Conservation (phyloP, 2,113 vertebrate genomes). For the Fregetta grallaria region DNA sequence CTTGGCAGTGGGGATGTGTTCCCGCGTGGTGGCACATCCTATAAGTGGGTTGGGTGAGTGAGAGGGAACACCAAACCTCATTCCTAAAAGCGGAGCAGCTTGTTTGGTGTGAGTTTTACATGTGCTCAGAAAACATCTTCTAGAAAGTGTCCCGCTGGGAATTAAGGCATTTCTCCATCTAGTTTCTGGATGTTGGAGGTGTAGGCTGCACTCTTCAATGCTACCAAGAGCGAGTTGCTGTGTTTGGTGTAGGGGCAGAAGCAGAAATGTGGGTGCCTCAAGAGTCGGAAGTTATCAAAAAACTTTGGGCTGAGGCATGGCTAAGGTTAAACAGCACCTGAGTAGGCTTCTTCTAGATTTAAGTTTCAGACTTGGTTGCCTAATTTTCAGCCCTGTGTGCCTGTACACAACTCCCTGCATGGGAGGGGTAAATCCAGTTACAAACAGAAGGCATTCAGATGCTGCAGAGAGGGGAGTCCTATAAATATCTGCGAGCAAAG, state of each 20-base stretch:
- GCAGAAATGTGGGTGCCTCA: not conserved
- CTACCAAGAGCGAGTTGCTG: not conserved
- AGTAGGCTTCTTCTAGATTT: not conserved
- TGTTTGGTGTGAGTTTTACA: not conserved
- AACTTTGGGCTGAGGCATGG: not conserved
- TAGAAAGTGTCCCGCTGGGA: not conserved
- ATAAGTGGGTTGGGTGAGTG: not conserved
- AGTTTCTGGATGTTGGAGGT: not conserved
- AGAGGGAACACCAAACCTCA: not conserved
- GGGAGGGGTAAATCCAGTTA: not conserved
- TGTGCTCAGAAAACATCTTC: not conserved
- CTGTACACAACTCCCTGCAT: not conserved
- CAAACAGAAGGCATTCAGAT: not conserved
- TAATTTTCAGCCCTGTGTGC: not conserved
- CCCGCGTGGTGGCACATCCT: not conserved
- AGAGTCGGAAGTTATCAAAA: not conserved
- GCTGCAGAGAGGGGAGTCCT: not conserved
- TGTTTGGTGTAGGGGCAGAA: not conserved
- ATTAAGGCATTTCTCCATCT: not conserved
- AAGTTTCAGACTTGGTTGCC: not conserved
- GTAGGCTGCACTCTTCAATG: not conserved
- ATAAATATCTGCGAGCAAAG: not conserved
- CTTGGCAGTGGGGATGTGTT: not conserved
- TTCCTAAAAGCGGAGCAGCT: not conserved
- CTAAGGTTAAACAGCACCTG: not conserved